Evolutionary conservation across 2,888 invertebrate genomes (phyloP), one percentile per base, ranked within the genome.

Genomic region (Tanytarsus gracilentus): DNA sequence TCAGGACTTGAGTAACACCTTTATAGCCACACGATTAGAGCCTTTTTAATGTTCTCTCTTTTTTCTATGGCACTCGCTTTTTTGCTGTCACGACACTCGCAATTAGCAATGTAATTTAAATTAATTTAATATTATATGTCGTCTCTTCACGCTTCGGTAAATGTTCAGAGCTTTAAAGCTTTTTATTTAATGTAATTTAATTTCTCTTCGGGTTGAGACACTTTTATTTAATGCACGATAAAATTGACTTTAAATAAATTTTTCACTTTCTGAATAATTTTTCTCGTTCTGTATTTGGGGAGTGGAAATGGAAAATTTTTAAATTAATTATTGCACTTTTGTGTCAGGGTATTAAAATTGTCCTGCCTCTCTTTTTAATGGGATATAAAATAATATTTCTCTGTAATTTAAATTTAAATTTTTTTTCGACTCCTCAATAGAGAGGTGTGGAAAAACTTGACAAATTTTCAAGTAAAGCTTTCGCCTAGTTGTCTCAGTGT

Each of bases 91-190:
- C 55, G 55, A 55, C 33, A 39, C 55, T 55, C 36, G 40, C 55
- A 55, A 55, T 55, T 55, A 55, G 33, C 58, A 58, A 58, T 58
- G 58, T 48, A 58, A 48, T 58, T 58, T 26, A 44, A 58, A 48
- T 58, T 58, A 58, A 58, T 58, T 58, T 58, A 39, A 56, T 56
- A 36, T 27, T 36, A 33, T 33, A 36, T 36, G 9, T 30, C 21
- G 21, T 16, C 16, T 30, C 36, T n/a, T 33, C n/a, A 26, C 55
- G 39, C 36, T 55, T 55, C 21, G 11, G 18, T 33, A 16, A 29
- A n/a, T 36, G 23, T 21, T 29, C 21, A 36, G 16, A 9, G 9
- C 9, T 25, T 30, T 18, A 53, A 33, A 36, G 53, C 55, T 55
- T 39, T 39, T 56, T 25, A 21, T 52, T 8, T 18, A 18, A 14